phyloP scores from a whole-genome alignment of 2,888 invertebrate species.

The Noctua janthina region DNA sequence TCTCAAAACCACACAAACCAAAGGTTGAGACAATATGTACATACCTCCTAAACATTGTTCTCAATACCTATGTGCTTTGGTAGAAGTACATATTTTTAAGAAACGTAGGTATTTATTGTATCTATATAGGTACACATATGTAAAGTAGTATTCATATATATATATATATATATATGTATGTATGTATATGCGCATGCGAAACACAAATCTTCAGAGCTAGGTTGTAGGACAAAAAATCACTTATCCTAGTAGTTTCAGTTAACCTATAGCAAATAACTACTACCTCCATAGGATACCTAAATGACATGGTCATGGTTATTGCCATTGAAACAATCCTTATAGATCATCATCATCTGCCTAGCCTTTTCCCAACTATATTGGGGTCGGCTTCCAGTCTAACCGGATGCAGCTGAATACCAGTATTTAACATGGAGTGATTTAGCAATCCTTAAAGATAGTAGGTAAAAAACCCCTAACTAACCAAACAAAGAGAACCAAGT shows the following conservation, averaged over 20 bases:
- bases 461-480: not conserved
- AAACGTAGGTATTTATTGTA: not conserved
- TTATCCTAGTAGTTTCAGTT: not conserved
- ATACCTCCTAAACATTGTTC: not conserved
- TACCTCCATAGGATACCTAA: not conserved
- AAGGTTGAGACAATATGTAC: not conserved
- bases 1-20: not conserved
- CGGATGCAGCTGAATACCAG: no score
- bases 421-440: no score
- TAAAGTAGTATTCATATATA: no score
- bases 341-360: not conserved
- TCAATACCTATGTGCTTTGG: not conserved
- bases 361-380: no score
- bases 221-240: not conserved
- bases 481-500: slow-evolving; percentile 17
- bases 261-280: not conserved
- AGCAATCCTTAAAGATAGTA: not conserved
- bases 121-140: not conserved
- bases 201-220: not conserved
- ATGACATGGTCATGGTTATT: slow-evolving; percentile 1
- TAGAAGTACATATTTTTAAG: not conserved
- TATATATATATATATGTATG: no score
- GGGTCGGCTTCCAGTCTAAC: no score
- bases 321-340: not conserved
- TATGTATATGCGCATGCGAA: no score